Evolutionary conservation across 2,888 invertebrate species (phyloP).

Genomic region (Leucania comma): DNA sequence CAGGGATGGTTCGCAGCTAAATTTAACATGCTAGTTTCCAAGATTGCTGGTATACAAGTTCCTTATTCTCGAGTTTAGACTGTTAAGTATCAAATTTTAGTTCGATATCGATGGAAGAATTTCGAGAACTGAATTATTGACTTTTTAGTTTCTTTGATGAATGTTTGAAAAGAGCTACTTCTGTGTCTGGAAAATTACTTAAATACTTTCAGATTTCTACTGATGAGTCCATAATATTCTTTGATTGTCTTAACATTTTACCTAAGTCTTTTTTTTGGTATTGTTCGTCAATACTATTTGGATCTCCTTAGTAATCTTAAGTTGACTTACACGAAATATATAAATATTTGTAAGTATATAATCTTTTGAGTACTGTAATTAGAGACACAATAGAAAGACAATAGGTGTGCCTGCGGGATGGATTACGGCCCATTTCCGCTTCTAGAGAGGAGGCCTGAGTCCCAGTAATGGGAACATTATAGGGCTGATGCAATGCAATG

Average conservation of each 20-base stretch:
- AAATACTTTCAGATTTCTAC: too few relatives aligned
- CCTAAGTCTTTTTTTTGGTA: not conserved
- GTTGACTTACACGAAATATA: too few relatives aligned
- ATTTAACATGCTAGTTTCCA: slow-evolving; percentile 44
- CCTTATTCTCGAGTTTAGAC: slow-evolving; percentile 12
- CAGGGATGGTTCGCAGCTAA: slow-evolving; percentile 48
- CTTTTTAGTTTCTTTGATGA: not conserved
- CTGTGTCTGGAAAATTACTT: not conserved
- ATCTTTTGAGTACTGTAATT: too few relatives aligned
- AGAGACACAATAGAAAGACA: too few relatives aligned
- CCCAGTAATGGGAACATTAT: too few relatives aligned
- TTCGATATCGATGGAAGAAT: slow-evolving; percentile 1
- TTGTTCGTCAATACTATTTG: too few relatives aligned
- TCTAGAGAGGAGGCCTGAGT: too few relatives aligned
- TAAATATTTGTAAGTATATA: too few relatives aligned
- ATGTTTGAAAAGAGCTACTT: not conserved
- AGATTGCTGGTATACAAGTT: slow-evolving; percentile 41
- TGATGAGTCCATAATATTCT: not conserved
- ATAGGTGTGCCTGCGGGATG: too few relatives aligned
- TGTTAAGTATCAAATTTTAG: slow-evolving; percentile 11
- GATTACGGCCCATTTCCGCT: too few relatives aligned
- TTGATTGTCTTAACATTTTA: not conserved
- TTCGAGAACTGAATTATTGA: not conserved
- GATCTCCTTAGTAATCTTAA: too few relatives aligned
- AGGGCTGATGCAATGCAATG: too few relatives aligned